These are phyloP conservation scores for Hedya salicella DNA, from an alignment of 2,888 invertebrate genomes.

Conservation along the genomic window DNA sequence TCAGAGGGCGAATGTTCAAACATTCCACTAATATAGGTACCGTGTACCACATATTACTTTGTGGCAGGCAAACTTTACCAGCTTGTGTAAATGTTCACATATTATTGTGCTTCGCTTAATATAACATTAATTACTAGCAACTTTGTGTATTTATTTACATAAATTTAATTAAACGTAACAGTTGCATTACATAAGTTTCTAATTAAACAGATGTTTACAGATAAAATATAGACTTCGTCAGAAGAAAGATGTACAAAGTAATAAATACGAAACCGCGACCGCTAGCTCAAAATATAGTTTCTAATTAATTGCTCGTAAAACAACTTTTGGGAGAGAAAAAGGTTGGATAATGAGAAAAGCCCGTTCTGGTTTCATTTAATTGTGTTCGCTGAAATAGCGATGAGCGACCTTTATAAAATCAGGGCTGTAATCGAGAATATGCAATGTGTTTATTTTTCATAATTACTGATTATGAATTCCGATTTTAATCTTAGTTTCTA, in stretches of 20 bases:
- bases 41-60: not conserved
- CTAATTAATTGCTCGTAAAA: constrained; percentile 9
- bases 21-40: constrained; percentile 3
- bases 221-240: not conserved
- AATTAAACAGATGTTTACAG: too few relatives aligned
- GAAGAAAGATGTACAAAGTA: not conserved
- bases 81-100: not conserved
- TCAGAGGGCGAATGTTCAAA: constrained; percentile 5
- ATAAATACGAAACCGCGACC: not conserved
- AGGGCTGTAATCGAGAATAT: not conserved
- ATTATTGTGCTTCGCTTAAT: not conserved
- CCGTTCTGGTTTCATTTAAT: constrained; percentile 2
- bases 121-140: not conserved
- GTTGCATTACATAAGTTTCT: not conserved
- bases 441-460: too few relatives aligned
- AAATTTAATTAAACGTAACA: not conserved
- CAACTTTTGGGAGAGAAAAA: not conserved
- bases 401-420: not conserved
- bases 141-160: not conserved
- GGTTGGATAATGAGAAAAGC: not conserved
- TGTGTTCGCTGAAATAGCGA: not conserved
- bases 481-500: too few relatives aligned
- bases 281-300: constrained; percentile 1
- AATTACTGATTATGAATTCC: too few relatives aligned
- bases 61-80: not conserved